phyloP scores from a whole-genome alignment of 2,113 vertebrate species.

The Monopterus albus region DNA sequence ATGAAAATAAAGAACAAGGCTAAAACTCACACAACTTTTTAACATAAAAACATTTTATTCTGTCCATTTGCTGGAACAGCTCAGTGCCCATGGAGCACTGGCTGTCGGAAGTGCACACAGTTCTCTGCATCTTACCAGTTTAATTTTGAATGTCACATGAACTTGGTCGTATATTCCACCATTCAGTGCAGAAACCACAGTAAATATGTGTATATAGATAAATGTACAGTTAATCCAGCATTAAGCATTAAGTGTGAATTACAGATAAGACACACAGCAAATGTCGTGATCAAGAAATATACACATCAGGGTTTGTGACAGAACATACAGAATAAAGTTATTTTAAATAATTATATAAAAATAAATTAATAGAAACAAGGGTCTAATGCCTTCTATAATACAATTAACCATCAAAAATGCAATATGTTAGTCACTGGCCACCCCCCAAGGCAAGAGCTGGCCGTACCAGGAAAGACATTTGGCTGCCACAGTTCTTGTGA shows the following conservation, averaged over 20 bases:
- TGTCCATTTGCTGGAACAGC: not conserved
- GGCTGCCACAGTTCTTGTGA: not conserved
- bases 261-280: not conserved
- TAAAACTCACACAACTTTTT: not conserved
- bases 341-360: conserved; percentile 24
- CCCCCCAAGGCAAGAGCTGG: not conserved
- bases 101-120: not conserved
- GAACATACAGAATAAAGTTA: not conserved
- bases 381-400: not conserved
- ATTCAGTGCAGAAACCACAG: not conserved
- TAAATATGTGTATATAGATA: not conserved
- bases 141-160: not conserved
- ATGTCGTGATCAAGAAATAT: not conserved
- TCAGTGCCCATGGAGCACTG: not conserved
- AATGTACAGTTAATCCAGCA: not conserved
- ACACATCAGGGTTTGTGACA: not conserved
- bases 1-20: not conserved
- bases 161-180: not conserved
- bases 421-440: not conserved
- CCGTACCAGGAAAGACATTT: not conserved
- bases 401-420: not conserved
- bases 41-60: not conserved
- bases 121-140: not conserved
- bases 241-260: not conserved
- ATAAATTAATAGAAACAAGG: conserved; percentile 22